Conservation (phyloP, 1,140 invertebrate genomes). For the Tachypleus tridentatus region DNA sequence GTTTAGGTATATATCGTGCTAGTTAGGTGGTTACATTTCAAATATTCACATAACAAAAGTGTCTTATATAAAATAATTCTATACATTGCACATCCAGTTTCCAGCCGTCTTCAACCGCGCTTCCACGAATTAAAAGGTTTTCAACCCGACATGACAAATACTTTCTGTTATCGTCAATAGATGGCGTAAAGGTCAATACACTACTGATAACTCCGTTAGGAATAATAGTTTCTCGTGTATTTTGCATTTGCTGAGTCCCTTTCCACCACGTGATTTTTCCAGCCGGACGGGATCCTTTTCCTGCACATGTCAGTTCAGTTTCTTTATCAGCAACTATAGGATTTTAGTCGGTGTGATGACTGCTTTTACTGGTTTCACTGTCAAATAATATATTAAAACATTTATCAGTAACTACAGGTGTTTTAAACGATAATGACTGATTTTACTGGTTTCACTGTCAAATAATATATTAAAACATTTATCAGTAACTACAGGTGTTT, state of each 20-base stretch:
- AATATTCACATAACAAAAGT: too few species aligned
- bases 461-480: too few species aligned
- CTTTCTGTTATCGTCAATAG: constrained; percentile 65
- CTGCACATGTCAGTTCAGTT: constrained; percentile 70
- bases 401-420: constrained; percentile 59
- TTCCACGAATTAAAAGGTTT: constrained; percentile 56
- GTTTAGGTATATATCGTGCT: too few species aligned
- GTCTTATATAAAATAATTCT: too few species aligned
- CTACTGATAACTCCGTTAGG: constrained; percentile 55
- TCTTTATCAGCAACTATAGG: constrained; percentile 63
- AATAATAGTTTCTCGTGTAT: constrained; percentile 6
- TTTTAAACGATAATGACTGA: constrained; percentile 64
- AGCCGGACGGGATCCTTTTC: constrained; percentile 67
- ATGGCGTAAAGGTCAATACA: constrained; percentile 58
- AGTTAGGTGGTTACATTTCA: too few species aligned
- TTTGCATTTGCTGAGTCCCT: constrained; percentile 42
- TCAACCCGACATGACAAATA: constrained; percentile 63
- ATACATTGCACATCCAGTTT: constrained; percentile 75
- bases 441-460: constrained; percentile 63
- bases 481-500: too few species aligned
- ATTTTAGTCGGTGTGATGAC: constrained; percentile 59
- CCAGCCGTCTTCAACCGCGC: constrained; percentile 64
- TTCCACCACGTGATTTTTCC: constrained; percentile 79
- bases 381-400: constrained; percentile 27
- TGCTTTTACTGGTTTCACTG: constrained; percentile 69